phyloP scores from a whole-genome alignment of 2,113 vertebrate genomes.

The Periophthalmus modestus region DNA sequence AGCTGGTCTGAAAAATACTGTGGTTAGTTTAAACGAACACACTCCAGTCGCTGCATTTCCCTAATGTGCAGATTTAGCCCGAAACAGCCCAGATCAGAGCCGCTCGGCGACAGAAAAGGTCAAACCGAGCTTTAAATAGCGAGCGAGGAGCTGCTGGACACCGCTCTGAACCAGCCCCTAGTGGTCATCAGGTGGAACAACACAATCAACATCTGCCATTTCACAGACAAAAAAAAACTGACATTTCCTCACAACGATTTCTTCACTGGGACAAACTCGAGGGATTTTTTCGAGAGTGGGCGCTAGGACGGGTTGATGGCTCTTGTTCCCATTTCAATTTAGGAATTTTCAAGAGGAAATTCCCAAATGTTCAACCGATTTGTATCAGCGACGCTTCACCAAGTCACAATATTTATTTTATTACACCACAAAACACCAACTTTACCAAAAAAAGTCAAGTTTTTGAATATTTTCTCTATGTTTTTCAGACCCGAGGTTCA shows the following conservation, averaged over 20 bases:
- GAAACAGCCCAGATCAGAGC: background rate
- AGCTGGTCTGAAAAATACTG: background rate
- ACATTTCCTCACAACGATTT: background rate
- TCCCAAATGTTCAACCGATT: too few species aligned
- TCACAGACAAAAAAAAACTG: conserved; percentile 5
- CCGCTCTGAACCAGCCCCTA: conserved; percentile 10
- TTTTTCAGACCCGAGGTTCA: too few species aligned
- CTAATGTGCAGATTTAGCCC: conserved; percentile 1
- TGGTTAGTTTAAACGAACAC: background rate
- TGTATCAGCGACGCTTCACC: too few species aligned
- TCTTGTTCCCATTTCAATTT: too few species aligned
- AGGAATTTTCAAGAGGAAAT: too few species aligned
- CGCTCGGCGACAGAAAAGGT: conserved; percentile 27
- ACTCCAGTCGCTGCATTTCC: conserved; percentile 13
- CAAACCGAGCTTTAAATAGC: conserved; percentile 24
- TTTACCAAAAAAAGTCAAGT: too few species aligned
- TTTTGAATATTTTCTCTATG: too few species aligned
- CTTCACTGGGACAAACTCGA: background rate
- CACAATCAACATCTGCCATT: conserved; percentile 20
- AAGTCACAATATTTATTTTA: too few species aligned
- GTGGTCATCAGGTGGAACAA: background rate
- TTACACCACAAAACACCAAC: too few species aligned
- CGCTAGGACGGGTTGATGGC: too few species aligned
- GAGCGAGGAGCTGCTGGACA: background rate
- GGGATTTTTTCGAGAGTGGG: background rate